A percentile compares a stretch with the other conserved stretches of the same genome.
Conservation (phyloP, 2,113 vertebrate genomes). For the Laticauda laticaudata region DNA sequence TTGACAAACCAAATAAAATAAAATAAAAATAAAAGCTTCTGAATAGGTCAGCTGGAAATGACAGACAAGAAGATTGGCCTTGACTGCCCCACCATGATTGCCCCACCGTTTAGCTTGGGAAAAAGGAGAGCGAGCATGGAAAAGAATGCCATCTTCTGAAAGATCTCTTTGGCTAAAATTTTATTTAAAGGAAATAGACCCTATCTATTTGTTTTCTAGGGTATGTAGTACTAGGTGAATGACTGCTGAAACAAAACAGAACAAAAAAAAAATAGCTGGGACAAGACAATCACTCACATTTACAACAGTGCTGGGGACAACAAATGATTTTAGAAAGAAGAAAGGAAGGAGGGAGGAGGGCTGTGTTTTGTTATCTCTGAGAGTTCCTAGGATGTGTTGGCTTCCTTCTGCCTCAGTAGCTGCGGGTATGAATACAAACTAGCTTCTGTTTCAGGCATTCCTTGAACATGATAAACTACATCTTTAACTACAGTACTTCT, state of each 20-base stretch:
- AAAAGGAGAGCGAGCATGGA: neutral
- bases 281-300: slow-evolving; percentile 1
- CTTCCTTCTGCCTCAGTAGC: neutral
- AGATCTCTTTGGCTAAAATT: neutral
- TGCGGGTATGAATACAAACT: neutral
- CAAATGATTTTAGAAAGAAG: neutral
- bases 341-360: neutral
- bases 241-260: slow-evolving; percentile 23
- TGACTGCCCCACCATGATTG: neutral
- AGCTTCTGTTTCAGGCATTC: neutral
- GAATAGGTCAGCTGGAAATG: slow-evolving; percentile 1
- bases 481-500: neutral
- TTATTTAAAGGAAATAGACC: slow-evolving; percentile 7
- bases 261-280: neutral
- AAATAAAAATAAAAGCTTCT: neutral
- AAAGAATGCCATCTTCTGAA: slow-evolving; percentile 13
- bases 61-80: neutral
- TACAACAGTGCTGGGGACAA: neutral
- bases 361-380: neutral
- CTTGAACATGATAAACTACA: neutral
- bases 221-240: neutral
- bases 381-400: neutral
- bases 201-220: neutral
- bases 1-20: no score
- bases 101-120: neutral